Evolutionary conservation across 2,797 vertebrate genomes (phyloP).

Genomic region (Toxotes lorentzi): DNA sequence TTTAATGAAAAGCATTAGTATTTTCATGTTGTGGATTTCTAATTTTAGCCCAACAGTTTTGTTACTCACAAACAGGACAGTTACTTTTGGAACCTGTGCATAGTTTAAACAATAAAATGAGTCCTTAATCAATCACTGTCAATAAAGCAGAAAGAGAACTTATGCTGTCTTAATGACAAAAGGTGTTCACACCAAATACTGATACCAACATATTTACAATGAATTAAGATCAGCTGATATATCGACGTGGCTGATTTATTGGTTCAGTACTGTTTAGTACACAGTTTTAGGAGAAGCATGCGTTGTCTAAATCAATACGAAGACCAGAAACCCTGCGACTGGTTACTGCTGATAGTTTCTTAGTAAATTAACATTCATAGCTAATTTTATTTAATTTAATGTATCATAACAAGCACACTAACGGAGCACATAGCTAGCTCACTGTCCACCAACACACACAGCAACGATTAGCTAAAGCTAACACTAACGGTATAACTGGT

Average conservation of each 20-base stretch:
- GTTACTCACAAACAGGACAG: not conserved
- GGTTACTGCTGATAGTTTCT: not conserved
- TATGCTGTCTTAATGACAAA: not conserved
- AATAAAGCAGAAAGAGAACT: not conserved
- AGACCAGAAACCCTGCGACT: too few species aligned
- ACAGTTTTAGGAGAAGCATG: too few species aligned
- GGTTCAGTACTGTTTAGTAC: too few species aligned
- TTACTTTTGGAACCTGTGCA: not conserved
- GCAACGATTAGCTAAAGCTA: not conserved
- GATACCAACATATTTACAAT: too few species aligned
- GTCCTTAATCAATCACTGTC: not conserved
- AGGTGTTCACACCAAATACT: too few species aligned
- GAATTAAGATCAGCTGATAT: too few species aligned
- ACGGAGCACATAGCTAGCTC: not conserved
- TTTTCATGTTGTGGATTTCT: not conserved
- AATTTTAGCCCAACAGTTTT: not conserved
- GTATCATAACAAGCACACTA: not conserved
- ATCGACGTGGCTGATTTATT: too few species aligned
- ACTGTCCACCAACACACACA: not conserved
- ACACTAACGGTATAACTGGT: too few species aligned
- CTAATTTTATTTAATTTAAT: not conserved
- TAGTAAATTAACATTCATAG: not conserved
- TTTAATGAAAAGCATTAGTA: not conserved
- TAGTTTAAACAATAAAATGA: too few species aligned
- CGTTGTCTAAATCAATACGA: too few species aligned